Evolutionary conservation across 2,797 vertebrate genomes (phyloP).

Genomic region (Sandelia bainsii): DNA sequence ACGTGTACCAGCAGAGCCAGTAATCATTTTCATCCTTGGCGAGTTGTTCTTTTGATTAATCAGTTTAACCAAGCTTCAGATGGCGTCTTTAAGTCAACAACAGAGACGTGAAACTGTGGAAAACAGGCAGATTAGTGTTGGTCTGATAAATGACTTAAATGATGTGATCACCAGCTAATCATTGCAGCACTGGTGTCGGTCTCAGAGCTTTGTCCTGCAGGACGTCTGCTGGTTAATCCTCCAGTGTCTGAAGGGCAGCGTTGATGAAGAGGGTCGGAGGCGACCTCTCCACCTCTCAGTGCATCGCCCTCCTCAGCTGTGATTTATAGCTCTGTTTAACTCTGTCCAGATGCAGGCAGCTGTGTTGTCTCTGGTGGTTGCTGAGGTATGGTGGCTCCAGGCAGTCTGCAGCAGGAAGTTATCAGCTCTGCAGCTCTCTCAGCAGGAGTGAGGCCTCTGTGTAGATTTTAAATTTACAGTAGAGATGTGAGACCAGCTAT

Average conservation of each 20-base stretch:
- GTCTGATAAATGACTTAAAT: too few species aligned
- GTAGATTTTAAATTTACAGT: slow-evolving; percentile 3
- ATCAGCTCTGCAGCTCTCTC: slow-evolving; percentile 49
- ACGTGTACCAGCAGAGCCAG: too few species aligned
- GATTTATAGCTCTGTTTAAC: slow-evolving; percentile 75
- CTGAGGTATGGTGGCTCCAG: slow-evolving; percentile 69
- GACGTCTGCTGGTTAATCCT: slow-evolving; percentile 35
- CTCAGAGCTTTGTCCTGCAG: not conserved
- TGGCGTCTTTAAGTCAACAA: too few species aligned
- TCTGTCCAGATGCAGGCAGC: slow-evolving; percentile 76
- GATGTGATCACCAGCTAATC: not conserved
- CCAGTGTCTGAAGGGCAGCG: slow-evolving; percentile 56
- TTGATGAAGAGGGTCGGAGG: slow-evolving; percentile 52
- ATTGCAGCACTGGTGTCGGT: not conserved
- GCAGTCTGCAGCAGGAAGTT: slow-evolving; percentile 66
- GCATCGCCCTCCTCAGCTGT: slow-evolving; percentile 53
- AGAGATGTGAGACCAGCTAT: too few species aligned
- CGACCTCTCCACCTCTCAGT: slow-evolving; percentile 45
- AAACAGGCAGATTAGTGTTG: too few species aligned
- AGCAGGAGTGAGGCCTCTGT: slow-evolving; percentile 11
- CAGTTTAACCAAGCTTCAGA: too few species aligned
- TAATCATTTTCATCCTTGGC: too few species aligned
- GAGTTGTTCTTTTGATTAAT: too few species aligned
- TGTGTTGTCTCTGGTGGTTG: slow-evolving; percentile 56
- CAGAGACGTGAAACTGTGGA: too few species aligned